Base-by-base conservation (phyloP, 2,888 invertebrate species). In the Microdon myrmicae region DNA sequence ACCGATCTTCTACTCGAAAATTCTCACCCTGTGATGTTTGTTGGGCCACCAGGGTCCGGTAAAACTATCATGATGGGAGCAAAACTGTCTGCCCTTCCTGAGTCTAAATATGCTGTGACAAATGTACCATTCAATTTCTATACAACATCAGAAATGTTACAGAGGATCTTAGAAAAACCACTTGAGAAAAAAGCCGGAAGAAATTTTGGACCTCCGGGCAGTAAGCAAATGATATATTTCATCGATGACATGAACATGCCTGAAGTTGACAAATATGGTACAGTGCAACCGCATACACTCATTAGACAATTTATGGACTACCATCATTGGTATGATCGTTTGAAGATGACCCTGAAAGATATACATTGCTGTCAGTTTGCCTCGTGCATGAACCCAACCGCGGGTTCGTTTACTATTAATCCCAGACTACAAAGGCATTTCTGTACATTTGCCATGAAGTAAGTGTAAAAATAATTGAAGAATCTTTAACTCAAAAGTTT, bases 181-280 rank as follows among this genome's bases (percentile, higher is more conserved):
- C 79, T 96, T 38, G 96, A 96, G 76, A 96, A 96, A 81, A 96
- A 96, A 76, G 94, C 96, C 0, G 96, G 96, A 0, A 86, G 93
- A 49, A 95, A 92, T 77, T 96, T 87, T 74, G 96, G 94, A 0
- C 96, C 96, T 0, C 92, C 94, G 0, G 96, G 95, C n/a, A 92
- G 86, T 74, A 94, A 95, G 79, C 87, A 86, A 12, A 88, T 96
- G 84, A 87, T 96, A 44, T 96, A 95, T 79, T 96, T 96, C 77
- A 87, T 96, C 51, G 96, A 96, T 73, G 96, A 96, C 73, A 87
- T 96, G 87, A 96, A 96, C 77, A 96, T 96, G 95, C 96, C 96
- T 0, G 94, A 94, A 82, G 95, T 96, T 2, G 96, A 96, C 78
- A 86, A 85, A 48, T 96, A 96, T 77, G 94, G 92, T 49, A 96